Percentiles rank a stretch among this genome's conserved stretches.
phyloP scores from a whole-genome alignment of 2,888 invertebrate genomes.

The Lepidonotus clava region DNA sequence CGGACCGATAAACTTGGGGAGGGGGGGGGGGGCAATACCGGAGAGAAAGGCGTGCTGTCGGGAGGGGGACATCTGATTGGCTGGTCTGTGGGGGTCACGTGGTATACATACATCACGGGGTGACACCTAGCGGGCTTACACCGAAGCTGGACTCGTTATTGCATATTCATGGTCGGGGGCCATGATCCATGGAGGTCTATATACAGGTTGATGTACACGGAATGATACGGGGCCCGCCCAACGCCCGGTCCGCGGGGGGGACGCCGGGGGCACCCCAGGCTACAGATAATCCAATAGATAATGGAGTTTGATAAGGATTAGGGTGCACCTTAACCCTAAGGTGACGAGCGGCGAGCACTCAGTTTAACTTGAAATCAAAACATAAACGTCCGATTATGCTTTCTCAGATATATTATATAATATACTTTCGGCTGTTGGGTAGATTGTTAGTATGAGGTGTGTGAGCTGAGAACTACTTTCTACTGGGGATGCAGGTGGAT shows the following conservation, averaged over 20 bases:
- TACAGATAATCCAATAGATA: no score
- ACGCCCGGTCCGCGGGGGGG: no score
- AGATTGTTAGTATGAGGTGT: not conserved
- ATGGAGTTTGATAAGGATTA: no score
- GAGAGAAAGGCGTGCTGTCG: not conserved
- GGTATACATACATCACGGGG: not conserved
- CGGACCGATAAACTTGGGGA: not conserved
- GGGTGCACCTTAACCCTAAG: not conserved
- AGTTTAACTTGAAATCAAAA: not conserved
- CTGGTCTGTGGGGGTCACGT: not conserved
- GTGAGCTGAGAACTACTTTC: slow-evolving; percentile 22
- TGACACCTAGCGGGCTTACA: slow-evolving; percentile 1
- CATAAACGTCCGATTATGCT: slow-evolving; percentile 5
- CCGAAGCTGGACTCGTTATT: slow-evolving; percentile 10
- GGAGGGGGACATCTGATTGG: slow-evolving; percentile 11
- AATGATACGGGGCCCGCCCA: not conserved
- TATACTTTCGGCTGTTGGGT: not conserved
- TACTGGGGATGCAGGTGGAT: slow-evolving; percentile 52
- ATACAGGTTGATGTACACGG: slow-evolving; percentile 18
- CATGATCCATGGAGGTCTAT: slow-evolving; percentile 21
- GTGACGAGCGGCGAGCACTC: not conserved
- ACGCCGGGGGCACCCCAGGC: no score
- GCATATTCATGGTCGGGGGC: slow-evolving; percentile 3
- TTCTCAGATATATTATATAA: slow-evolving; percentile 20
- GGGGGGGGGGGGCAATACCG: not conserved